Percentiles rank a stretch among this genome's conserved stretches.
Conservation (phyloP, 2,888 invertebrate species). For the Conchocele bisecta region DNA sequence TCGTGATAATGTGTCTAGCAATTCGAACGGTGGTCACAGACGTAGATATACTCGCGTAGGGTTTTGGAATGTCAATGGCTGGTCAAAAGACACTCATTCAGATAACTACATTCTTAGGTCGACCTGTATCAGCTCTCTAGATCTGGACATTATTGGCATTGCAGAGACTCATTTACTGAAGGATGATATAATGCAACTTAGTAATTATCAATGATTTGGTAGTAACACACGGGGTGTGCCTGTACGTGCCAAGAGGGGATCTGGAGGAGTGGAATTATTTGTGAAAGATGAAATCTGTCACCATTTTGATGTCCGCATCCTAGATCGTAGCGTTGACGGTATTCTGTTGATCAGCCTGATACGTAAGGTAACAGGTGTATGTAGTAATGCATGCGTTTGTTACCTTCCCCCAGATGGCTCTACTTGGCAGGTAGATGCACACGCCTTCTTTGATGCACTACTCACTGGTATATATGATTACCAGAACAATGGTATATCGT, state of each 20-base stretch:
- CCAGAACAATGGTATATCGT: neutral
- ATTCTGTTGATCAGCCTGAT: neutral
- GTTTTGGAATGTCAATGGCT: slow-evolving; percentile 38
- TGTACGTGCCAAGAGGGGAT: slow-evolving; percentile 15
- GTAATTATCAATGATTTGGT: slow-evolving; percentile 29
- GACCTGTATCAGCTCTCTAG: neutral
- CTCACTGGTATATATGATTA: neutral
- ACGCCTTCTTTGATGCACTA: neutral
- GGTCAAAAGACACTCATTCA: neutral
- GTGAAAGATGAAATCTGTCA: neutral
- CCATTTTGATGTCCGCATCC: neutral
- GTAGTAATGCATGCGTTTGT: neutral
- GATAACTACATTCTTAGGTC: slow-evolving; percentile 8
- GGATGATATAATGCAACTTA: neutral
- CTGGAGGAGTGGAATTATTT: slow-evolving; percentile 19
- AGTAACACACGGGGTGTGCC: slow-evolving; percentile 19
- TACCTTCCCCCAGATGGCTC: neutral
- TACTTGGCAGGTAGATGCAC: neutral
- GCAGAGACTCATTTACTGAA: slow-evolving; percentile 27
- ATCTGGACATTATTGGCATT: slow-evolving; percentile 32
- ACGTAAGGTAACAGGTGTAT: neutral
- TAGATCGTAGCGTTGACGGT: neutral
- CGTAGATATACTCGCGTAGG: slow-evolving; percentile 4
- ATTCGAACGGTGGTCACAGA: neutral
- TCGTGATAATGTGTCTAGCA: no score